Conservation (phyloP, 1,140 invertebrate species). For the Cydia splendana region DNA sequence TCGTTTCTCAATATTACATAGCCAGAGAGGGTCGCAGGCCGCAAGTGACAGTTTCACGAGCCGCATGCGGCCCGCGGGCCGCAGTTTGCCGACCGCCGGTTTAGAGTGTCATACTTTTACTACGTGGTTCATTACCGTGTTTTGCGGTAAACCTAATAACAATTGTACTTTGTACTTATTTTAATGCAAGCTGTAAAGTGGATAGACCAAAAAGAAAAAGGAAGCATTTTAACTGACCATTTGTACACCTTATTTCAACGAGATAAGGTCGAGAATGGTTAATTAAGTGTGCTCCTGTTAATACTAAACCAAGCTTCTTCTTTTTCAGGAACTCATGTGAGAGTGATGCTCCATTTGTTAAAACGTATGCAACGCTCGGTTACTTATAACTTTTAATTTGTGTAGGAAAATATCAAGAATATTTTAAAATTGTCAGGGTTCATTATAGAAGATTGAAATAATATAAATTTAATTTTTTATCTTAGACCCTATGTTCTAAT, state of each 20-base stretch:
- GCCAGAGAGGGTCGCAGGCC: too few relatives aligned
- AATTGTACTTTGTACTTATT: too few relatives aligned
- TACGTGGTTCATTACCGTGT: too few relatives aligned
- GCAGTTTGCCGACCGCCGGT: too few relatives aligned
- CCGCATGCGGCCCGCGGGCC: too few relatives aligned
- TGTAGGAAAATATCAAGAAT: slow-evolving; percentile 71
- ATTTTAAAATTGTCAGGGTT: slow-evolving; percentile 65
- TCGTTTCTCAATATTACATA: too few relatives aligned
- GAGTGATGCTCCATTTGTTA: slow-evolving; percentile 92
- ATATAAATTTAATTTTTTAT: slow-evolving; percentile 69
- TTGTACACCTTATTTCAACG: not conserved
- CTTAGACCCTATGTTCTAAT: slow-evolving; percentile 67
- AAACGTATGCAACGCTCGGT: slow-evolving; percentile 93
- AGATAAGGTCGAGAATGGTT: not conserved
- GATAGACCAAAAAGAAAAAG: too few relatives aligned
- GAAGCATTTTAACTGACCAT: not conserved
- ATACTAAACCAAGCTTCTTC: slow-evolving; percentile 55
- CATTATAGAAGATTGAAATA: slow-evolving; percentile 45
- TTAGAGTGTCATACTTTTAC: too few relatives aligned
- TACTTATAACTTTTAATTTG: slow-evolving; percentile 86
- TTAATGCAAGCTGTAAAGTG: too few relatives aligned
- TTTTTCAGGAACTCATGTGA: slow-evolving; percentile 89
- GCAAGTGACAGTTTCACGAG: too few relatives aligned
- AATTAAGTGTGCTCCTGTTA: not conserved
- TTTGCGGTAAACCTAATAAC: too few relatives aligned